Evolutionary conservation across 2,888 invertebrate genomes (phyloP), one percentile per base, ranked within the genome.

Genomic region (Cyclophora albipunctata): DNA sequence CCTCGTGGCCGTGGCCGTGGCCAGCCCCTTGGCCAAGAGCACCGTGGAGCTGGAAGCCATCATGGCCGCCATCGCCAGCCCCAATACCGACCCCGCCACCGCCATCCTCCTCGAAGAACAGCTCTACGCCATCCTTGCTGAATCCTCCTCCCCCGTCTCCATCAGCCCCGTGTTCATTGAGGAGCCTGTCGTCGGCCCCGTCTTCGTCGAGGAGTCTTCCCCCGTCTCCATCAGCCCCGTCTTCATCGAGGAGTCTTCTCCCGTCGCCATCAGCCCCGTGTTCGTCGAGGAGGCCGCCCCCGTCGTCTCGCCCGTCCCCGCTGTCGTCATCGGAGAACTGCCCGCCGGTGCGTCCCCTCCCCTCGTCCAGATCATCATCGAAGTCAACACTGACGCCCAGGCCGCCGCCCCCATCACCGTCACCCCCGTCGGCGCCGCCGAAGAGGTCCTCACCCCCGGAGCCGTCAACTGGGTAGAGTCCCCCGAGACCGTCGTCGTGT

Each of bases 1-100:
- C 57, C 48, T 78, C 51, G 64, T 74, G 56, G 76, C 74, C 54
- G 62, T 78, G 54, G 71, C 76, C 42, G 60, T 58, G 45, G 76
- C 75, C 57, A 51, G 51, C 55, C 67, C 71, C 20, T 20, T 60
- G 49, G 37, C 37, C 37, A 37, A 37, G 37, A 34, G 49, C 3
- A 40, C 51, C 40, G 58, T 57, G n/a, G 61, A 70, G 57, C 3
- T 75, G 34, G 67, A 67, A 45, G 70, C 69, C 34, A 72, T 78
- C 51, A 46, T 78, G 4, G 71, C 69, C n/a, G 78, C 78, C 46
- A 78, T 77, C 68, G 51, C 72, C 47, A 75, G 73, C 67, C 78
- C 78, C 53, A 72, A 51, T 71, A 75, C 78, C 45, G 71, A 76
- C 69, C 75, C 77, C 44, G 73, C 71, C 53, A 75, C 76, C 64